Percentiles rank a stretch among this genome's conserved stretches.
phyloP scores from a whole-genome alignment of 2,888 invertebrate genomes.

The Reticulitermes lucifugus region DNA sequence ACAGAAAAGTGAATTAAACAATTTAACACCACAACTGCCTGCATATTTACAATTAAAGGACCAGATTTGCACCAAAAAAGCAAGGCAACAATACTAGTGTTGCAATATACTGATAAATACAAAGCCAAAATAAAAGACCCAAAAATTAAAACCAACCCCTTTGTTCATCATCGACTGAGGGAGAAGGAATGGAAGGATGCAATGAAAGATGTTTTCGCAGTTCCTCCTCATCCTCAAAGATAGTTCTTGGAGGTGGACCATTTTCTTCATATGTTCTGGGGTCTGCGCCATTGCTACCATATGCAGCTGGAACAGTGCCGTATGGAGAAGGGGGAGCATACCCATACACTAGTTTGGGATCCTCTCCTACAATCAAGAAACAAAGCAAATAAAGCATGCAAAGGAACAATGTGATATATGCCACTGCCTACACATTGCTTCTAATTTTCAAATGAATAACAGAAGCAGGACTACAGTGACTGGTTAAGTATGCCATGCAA shows the following conservation, averaged over 20 bases:
- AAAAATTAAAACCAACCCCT: constrained; percentile 53
- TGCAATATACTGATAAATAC: neutral
- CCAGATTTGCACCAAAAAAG: neutral
- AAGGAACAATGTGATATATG: neutral
- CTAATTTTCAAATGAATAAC: neutral
- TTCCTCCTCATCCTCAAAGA: constrained; percentile 72
- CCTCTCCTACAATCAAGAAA: constrained; percentile 62
- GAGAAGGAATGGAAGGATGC: constrained; percentile 54
- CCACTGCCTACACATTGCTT: neutral
- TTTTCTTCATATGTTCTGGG: constrained; percentile 54
- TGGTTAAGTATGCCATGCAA: constrained; percentile 10
- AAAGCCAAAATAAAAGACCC: constrained; percentile 4
- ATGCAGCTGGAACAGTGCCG: constrained; percentile 62
- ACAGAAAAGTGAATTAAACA: too few relatives aligned
- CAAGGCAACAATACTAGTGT: neutral
- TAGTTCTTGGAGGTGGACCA: constrained; percentile 52
- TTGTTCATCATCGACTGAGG: constrained; percentile 56
- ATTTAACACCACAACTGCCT: too few relatives aligned
- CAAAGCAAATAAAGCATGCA: constrained; percentile 16
- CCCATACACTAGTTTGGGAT: constrained; percentile 73
- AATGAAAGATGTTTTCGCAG: constrained; percentile 78
- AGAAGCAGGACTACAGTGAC: neutral
- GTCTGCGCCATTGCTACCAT: constrained; percentile 53
- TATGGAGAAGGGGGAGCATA: constrained; percentile 75
- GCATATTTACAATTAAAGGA: too few relatives aligned